Conservation (phyloP, 2,113 vertebrate genomes). For the Melanocharis versteri region DNA sequence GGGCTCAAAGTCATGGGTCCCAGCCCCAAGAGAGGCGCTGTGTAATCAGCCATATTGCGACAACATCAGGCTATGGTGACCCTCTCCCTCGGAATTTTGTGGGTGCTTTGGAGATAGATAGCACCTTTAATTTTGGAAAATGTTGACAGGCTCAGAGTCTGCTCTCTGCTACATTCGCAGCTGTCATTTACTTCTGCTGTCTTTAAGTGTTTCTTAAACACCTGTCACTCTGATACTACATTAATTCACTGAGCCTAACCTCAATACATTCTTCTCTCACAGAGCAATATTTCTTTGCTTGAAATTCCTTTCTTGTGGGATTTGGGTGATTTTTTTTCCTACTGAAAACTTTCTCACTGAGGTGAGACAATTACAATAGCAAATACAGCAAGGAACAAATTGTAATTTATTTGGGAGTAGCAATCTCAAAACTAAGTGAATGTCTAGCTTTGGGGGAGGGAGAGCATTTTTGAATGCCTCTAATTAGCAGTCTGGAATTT, state of each 20-base stretch:
- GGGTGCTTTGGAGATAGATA: background rate
- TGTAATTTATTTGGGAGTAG: background rate
- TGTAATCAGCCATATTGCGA: fast-evolving
- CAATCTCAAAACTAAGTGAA: background rate
- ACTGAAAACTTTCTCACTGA: background rate
- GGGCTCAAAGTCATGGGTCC: background rate
- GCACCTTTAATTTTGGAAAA: background rate
- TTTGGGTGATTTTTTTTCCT: background rate
- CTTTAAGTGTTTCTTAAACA: background rate
- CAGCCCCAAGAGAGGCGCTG: background rate
- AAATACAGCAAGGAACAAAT: background rate
- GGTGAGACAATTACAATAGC: background rate
- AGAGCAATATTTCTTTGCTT: background rate
- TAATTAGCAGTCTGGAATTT: background rate
- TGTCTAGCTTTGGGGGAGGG: fast-evolving
- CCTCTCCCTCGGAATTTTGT: background rate
- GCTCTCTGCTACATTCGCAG: background rate
- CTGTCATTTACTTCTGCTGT: background rate
- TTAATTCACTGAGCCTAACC: background rate
- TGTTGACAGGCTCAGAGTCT: background rate
- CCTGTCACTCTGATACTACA: background rate
- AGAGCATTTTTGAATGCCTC: background rate
- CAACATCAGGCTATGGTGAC: background rate
- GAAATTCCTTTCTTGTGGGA: background rate
- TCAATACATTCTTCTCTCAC: background rate